Base-by-base conservation (phyloP, 2,113 vertebrate genomes). In the Rhodinocichla rosea region DNA sequence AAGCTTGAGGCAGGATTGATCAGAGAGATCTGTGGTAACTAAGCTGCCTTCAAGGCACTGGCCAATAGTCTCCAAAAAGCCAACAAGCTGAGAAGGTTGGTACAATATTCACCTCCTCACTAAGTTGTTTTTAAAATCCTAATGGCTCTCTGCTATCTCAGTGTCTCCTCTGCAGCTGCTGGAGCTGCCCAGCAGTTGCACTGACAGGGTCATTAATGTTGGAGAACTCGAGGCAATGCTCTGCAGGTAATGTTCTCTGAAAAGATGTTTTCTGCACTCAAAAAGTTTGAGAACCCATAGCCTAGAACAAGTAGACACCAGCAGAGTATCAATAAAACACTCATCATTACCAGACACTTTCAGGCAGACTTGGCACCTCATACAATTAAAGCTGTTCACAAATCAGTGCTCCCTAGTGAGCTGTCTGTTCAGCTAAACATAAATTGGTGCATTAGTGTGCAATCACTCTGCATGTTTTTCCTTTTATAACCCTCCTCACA, bases 391-490 rank as follows among this genome's bases (percentile, higher is more conserved):
- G 69, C 32, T 85, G 63, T 80, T 95, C 81, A 91, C 81, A 92
- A 92, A 91, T 77, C 87, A 95, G 69, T 60, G 74, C 87, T 92
- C 82, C 92, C 74, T 57, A 83, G 67, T 47, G 93, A 65, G 74
- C 67, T 95, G 67, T 77, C 84, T 95, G 89, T 53, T 94, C 78
- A 92, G 57, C 39, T 87, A 53, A 89, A 90, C 87, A 91, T 76
- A 87, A 96, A 92, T 3, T 53, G 84, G 70, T 5, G 1, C 74
- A 79, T 94, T 57, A 95, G 37, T 26, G 32, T 76, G 81, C 33
- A 91, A 95, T 77, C 57, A 85, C 70, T 69, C 87, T 67, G 84
- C 57, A 42, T 60, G 33, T 40, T 85, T 92, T 69, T 84, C 75
- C 71, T 91, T 91, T 91, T 85, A 96, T n/a, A 80, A 87, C 55